Evolutionary conservation across 1,140 invertebrate species (phyloP), one percentile per base, ranked within the genome.

Genomic region (Zaprionus capensis): DNA sequence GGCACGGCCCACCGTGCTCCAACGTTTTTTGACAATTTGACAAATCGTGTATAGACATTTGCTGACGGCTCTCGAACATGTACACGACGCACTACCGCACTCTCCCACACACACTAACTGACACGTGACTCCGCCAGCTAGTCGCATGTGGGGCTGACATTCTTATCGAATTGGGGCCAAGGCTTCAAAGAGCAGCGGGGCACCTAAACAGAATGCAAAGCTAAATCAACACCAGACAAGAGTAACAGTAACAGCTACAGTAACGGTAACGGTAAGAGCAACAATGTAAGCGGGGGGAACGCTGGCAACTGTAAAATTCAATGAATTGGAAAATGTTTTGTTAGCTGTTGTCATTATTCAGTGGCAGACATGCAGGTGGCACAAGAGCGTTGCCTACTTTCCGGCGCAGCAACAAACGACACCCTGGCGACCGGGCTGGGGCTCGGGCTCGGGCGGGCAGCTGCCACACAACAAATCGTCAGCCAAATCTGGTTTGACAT

Each of bases 281-380:
- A n/a, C 15, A 41, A 41, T n/a, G 38, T 15, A 15, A 41, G 15
- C 38, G 38, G 38, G 5, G n/a, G 38, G 14, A 15, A 64, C 70
- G 68, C 74, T 76, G 83, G 71, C 84, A 81, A 82, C 80, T 90
- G 82, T 82, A 91, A 90, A 91, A 91, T 91, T 91, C 90, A 91
- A 91, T 91, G 90, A 91, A 91, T 90, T 85, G 90, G 90, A 91
- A 91, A 91, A 91, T 91, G 85, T 86, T 90, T 86, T 91, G 70
- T 80, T 90, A 84, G 85, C 85, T 90, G 38, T 67, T 76, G 69
- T 76, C 86, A 85, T 90, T 83, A 85, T 80, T 85, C 81, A 85
- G 68, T 56, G 76, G 63, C 76, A 76, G 71, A 69, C 78, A 69
- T 74, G 66, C 72, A 65, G 81, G 79, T 70, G 74, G 67, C 81